Evolutionary conservation across 1,140 invertebrate species (phyloP), one percentile per base, ranked within the genome.

Genomic region (Cydia splendana): DNA sequence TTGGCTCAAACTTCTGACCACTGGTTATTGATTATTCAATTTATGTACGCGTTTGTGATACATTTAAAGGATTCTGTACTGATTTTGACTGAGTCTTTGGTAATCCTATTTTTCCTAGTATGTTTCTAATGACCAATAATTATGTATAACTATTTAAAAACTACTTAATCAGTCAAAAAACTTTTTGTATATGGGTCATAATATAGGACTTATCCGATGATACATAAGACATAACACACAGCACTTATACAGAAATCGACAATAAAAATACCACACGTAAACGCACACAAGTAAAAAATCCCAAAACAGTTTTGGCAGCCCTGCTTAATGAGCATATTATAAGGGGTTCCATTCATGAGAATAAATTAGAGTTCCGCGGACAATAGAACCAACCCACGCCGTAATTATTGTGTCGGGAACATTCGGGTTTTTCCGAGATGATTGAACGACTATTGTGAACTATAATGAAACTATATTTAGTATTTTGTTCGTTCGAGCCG

Each of bases 311-410:
- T 69, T 69, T 34, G 65, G 34, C 67, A 71, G 9, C 67, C 67
- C 67, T 71, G n/a, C 78, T 71, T 83, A 83, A 83, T 83, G 81
- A 83, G 81, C 81, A 79, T 78, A 81, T 83, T 79, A 83, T 76
- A 78, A 82, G 81, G 78, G 80, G 77, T 80, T 75, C 81, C 75
- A 83, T 83, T 83, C 81, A 83, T 75, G 53, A 74, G 76, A 77
- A 81, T 82, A 83, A 83, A 83, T 83, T 83, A 83, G 81, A 81
- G 79, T 83, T 76, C 75, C 48, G 30, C 34, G 62, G 71, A 81
- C 78, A 83, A 81, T 81, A 77, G 65, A 65, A 15, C 51, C 20
- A 28, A n/a, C 51, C 51, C 65, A 65, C 69, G 75, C 74, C 76
- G 73, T 75, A 77, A 71, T 71, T 42, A 71, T 71, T 71, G 67